phyloP scores from a whole-genome alignment of 2,113 vertebrate species.

The Gymnocephalus cernua region DNA sequence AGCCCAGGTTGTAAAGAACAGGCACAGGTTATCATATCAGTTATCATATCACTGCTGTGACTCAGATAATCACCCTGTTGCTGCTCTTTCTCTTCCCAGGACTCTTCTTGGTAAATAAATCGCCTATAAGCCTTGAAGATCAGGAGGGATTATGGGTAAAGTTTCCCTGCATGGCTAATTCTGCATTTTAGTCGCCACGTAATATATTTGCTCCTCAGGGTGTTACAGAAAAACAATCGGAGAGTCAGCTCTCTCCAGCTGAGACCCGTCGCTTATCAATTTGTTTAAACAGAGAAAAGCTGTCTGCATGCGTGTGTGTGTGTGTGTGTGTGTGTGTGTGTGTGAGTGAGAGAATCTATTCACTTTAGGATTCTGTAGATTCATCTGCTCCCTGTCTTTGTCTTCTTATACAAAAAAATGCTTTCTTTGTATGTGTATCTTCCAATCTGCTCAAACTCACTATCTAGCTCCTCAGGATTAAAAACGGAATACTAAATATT shows the following conservation, averaged over 20 bases:
- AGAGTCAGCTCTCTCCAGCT: conserved; percentile 45
- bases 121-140: conserved; percentile 46
- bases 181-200: conserved; percentile 20
- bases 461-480: conserved; percentile 4
- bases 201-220: conserved; percentile 22
- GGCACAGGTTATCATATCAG: background rate
- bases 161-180: conserved; percentile 24
- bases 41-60: background rate
- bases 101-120: conserved; percentile 24
- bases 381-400: conserved; percentile 23
- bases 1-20: background rate
- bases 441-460: conserved; percentile 43
- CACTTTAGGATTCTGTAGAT: conserved; percentile 22
- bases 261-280: conserved; percentile 30
- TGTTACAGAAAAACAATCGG: conserved; percentile 17
- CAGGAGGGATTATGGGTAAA: conserved; percentile 48
- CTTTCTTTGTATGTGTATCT: background rate
- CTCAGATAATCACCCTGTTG: conserved; percentile 12
- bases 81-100: background rate
- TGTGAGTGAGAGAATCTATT: background rate
- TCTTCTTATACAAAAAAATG: conserved; percentile 17
- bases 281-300: conserved; percentile 30
- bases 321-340: background rate
- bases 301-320: conserved; percentile 13
- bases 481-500: background rate